These are phyloP conservation scores for Aptenodytes forsteri DNA, from an alignment of 2,113 vertebrate genomes.

Conservation along the genomic window DNA sequence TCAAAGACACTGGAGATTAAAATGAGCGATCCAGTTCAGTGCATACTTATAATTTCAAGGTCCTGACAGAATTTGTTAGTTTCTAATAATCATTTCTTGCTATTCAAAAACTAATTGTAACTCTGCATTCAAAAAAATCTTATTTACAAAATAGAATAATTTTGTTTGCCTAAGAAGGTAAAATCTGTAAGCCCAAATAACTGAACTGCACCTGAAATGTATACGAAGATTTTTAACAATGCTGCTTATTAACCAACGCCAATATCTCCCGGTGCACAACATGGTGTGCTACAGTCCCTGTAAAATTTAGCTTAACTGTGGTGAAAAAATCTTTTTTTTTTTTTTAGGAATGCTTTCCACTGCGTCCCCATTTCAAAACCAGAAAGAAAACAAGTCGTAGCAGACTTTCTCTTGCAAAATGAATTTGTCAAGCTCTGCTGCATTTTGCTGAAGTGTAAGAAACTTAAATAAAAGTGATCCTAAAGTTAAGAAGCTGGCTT, in stretches of 20 bases:
- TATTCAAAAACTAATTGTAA: neutral
- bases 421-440: constrained; percentile 44
- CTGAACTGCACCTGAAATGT: neutral
- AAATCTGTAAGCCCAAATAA: neutral
- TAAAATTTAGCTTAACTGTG: neutral
- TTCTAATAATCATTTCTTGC: neutral
- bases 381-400: constrained; percentile 12
- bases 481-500: neutral
- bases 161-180: neutral
- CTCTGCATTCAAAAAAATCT: neutral
- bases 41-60: neutral
- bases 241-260: fast-evolving
- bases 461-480: constrained; percentile 16
- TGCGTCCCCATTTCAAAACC: neutral
- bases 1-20: neutral
- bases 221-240: neutral
- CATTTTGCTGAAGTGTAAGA: constrained; percentile 37
- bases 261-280: neutral
- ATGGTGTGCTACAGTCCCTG: neutral
- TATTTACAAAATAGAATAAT: neutral
- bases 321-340: neutral
- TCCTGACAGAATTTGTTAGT: neutral
- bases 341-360: neutral
- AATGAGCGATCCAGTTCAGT: neutral
- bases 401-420: constrained; percentile 35